These are phyloP conservation scores for Origma solitaria DNA, from an alignment of 2,113 vertebrate species.

Conservation along the genomic window DNA sequence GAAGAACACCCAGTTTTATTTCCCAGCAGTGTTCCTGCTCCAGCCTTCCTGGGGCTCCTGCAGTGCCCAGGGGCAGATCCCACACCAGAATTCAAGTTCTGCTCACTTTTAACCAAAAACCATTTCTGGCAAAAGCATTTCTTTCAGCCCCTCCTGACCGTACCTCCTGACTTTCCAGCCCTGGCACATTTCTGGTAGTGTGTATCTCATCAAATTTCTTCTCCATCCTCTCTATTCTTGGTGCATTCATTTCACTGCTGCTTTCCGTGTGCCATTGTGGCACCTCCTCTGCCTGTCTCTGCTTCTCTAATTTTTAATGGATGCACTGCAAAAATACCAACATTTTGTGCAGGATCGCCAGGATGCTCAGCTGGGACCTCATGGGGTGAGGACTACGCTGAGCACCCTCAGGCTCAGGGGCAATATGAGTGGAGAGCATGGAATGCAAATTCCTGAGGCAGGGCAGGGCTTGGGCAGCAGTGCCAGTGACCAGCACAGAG, in stretches of 20 bases:
- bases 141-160: background rate
- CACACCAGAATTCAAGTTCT: background rate
- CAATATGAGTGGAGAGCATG: background rate
- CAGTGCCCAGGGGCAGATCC: background rate
- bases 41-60: background rate
- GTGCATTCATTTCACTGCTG: background rate
- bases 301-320: background rate
- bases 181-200: background rate
- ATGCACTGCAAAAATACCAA: background rate
- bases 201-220: background rate
- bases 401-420: background rate
- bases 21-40: background rate
- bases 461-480: background rate
- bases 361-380: background rate
- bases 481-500: background rate
- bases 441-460: background rate
- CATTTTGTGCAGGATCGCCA: background rate
- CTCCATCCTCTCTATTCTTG: background rate
- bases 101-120: background rate
- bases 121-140: background rate
- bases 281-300: background rate
- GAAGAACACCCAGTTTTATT: background rate
- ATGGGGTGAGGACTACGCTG: background rate
- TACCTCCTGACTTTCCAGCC: background rate
- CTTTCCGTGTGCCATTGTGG: background rate